These are phyloP conservation scores for Hycleus cichorii DNA, from an alignment of 1,140 invertebrate species.

Conservation along the genomic window DNA sequence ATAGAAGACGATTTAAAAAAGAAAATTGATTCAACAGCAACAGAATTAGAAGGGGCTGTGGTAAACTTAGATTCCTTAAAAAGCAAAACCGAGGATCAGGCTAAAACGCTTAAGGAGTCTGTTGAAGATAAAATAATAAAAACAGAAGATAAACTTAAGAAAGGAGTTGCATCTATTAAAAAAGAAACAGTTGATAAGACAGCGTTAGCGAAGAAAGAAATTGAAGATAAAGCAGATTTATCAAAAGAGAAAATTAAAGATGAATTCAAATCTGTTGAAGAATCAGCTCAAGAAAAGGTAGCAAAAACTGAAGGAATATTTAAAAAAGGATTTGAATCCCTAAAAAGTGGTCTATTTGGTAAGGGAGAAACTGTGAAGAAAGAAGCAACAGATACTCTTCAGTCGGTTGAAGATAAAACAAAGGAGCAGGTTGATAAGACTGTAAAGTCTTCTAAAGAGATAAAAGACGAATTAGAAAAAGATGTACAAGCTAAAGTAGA, in stretches of 20 bases:
- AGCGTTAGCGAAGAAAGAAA: background rate
- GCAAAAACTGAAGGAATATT: slow-evolving; percentile 7
- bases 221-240: background rate
- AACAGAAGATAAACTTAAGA: slow-evolving; percentile 9
- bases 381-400: too few relatives aligned
- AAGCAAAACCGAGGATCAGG: slow-evolving; percentile 21
- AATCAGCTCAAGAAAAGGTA: background rate
- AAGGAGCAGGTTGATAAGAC: too few relatives aligned
- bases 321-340: background rate
- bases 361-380: background rate
- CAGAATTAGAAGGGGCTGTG: background rate
- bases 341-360: background rate
- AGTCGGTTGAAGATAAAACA: too few relatives aligned
- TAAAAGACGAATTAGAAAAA: background rate
- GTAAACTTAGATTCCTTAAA: slow-evolving; percentile 8
- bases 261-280: background rate
- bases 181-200: slow-evolving; percentile 11
- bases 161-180: background rate
- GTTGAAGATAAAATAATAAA: background rate
- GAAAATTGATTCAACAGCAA: too few relatives aligned
- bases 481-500: background rate
- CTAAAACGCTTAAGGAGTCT: slow-evolving; percentile 8
- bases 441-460: too few relatives aligned
- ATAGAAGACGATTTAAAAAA: too few relatives aligned
- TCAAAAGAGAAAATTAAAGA: slow-evolving; percentile 1